A percentile compares a stretch with the other conserved stretches of the same genome.
Conservation (phyloP, 2,888 invertebrate species). For the Xylota segnis region DNA sequence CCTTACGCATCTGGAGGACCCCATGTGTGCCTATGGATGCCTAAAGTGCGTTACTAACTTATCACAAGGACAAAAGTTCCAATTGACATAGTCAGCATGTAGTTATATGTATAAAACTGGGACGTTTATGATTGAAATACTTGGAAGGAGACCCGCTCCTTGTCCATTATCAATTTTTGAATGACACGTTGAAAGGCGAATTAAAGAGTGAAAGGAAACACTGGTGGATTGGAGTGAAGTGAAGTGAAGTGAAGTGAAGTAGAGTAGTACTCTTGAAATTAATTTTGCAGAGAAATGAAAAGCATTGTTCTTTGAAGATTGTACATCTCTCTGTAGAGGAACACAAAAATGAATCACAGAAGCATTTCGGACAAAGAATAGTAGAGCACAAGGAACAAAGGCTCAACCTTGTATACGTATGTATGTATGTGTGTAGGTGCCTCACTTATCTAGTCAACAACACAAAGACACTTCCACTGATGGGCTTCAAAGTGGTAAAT, state of each 20-base stretch:
- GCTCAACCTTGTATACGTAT: too few species aligned
- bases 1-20: too few species aligned
- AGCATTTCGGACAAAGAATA: conserved; percentile 16
- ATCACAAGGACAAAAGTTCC: conserved; percentile 12
- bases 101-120: neutral
- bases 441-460: conserved; percentile 33
- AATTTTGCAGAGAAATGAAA: conserved; percentile 24
- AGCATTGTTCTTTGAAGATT: conserved; percentile 5
- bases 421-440: neutral
- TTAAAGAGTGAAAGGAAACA: conserved; percentile 15
- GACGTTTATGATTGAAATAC: conserved; percentile 47
- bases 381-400: conserved; percentile 9
- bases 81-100: conserved; percentile 19
- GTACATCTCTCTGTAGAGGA: neutral
- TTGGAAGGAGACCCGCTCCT: neutral
- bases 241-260: conserved; percentile 4
- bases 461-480: conserved; percentile 15
- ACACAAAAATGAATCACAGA: conserved; percentile 10
- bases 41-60: neutral
- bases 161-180: conserved; percentile 39
- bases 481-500: conserved; percentile 37
- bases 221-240: neutral
- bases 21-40: neutral
- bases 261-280: conserved; percentile 11
- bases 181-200: conserved; percentile 24